Base-by-base conservation (phyloP, 2,113 vertebrate genomes). In the Alouatta palliata region DNA sequence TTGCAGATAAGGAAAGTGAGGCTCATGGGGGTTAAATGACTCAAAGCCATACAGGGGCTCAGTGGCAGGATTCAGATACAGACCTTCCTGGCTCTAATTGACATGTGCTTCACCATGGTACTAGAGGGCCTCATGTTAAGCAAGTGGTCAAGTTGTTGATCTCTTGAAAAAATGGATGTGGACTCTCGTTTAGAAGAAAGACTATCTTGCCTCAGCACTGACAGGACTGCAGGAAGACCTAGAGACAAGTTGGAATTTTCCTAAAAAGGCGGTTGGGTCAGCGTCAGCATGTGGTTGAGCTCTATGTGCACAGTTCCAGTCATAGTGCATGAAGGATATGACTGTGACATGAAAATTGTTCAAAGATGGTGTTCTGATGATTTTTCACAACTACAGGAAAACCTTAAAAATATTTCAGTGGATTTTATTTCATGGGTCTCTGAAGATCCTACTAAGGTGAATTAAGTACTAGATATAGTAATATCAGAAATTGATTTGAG, bases 351-450 rank as follows among this genome's bases (percentile, higher is more conserved):
- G 19, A 17, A 83, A 30, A 21, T 23, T 43, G 70, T 84, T 76
- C 54, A 73, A 90, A n/a, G 47, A 70, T 43, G 14, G 1, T 76
- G 3, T 93, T 61, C 54, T 13, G 30, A 25, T 83, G 43, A 27
- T 43, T 94, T 85, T 54, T 35, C 6, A 82, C 7, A 90, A 40
- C 68, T 20, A 43, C 1, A 52, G 61, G 32, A 68, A 91, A 75
- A 73, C 23, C 2, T 91, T 56, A 56, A 95, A 94, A 70, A 64
- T 88, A 3, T 90, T 84, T 87, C 17, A 81, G 10, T 73, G 27
- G 25, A 25, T 97, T 91, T 96, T 61, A 86, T 87, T 87, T 84
- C 64, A 43, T 40, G 58, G 37, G 12, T 86, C 56, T 95, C 25
- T 94, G 58, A 95, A 52, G 54, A 97, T 82, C 4, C 5, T 13